A percentile compares a stretch with the other conserved stretches of the same genome.
These are phyloP conservation scores for Merluccius polli DNA, from an alignment of 2,797 vertebrate species.

Conservation along the genomic window DNA sequence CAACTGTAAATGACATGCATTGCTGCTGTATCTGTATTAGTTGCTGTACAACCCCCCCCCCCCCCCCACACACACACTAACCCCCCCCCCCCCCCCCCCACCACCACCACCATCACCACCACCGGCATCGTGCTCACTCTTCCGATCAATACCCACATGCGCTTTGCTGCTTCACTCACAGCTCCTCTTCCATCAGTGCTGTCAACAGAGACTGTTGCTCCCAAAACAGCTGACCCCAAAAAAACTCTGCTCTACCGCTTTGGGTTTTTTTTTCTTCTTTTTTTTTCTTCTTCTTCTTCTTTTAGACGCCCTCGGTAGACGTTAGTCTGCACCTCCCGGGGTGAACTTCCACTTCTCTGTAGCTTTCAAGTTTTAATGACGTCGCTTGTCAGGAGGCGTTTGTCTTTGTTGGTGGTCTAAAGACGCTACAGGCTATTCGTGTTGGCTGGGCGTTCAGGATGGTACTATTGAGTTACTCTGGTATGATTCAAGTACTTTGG, in stretches of 20 bases:
- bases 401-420: not conserved
- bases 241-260: not conserved
- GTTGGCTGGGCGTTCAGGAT: not conserved
- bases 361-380: constrained; percentile 1
- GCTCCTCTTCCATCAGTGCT: constrained; percentile 23
- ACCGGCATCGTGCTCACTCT: not conserved
- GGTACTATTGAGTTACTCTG: not conserved
- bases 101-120: too few relatives aligned
- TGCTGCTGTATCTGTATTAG: too few relatives aligned
- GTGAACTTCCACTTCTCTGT: not conserved
- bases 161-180: constrained; percentile 20
- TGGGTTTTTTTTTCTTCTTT: not conserved
- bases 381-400: not conserved
- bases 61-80: not conserved
- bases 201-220: constrained; percentile 16
- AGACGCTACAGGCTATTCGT: not conserved
- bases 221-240: constrained; percentile 18
- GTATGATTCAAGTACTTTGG: too few relatives aligned
- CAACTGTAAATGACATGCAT: too few relatives aligned
- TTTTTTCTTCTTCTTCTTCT: not conserved
- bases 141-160: not conserved
- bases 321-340: not conserved
- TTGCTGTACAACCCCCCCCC: too few relatives aligned
- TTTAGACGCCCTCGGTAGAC: not conserved
- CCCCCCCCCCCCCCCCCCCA: not conserved